phyloP scores from a whole-genome alignment of 2,888 invertebrate species.

The Andrena haemorrhoa region DNA sequence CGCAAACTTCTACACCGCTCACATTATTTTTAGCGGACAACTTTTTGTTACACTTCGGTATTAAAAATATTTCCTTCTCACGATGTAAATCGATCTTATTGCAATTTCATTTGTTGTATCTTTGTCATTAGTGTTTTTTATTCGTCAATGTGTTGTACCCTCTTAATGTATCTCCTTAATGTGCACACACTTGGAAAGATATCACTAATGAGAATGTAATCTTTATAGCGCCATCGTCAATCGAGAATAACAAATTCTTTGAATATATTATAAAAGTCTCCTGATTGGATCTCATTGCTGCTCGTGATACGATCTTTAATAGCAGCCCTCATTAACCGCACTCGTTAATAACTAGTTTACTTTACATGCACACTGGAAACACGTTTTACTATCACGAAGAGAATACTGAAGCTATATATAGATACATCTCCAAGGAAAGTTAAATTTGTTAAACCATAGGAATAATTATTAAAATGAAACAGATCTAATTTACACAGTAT shows the following conservation, averaged over 20 bases:
- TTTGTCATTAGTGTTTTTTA: not conserved
- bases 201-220: not conserved
- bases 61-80: no score
- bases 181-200: not conserved
- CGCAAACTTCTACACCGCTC: no score
- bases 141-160: not conserved
- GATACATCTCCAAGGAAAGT: not conserved
- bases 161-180: not conserved
- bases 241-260: not conserved
- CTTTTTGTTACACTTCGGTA: no score
- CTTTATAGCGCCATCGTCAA: not conserved
- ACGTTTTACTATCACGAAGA: not conserved
- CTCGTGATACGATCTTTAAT: not conserved
- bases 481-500: not conserved
- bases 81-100: not conserved
- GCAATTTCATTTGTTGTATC: not conserved
- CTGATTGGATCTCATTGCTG: constrained; percentile 11
- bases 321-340: not conserved
- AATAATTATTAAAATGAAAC: not conserved
- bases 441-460: not conserved
- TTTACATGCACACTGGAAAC: not conserved
- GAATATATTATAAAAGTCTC: not conserved
- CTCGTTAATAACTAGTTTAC: not conserved
- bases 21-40: no score
- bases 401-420: not conserved